Base-by-base conservation (phyloP, 2,113 vertebrate genomes). In the Phalacrocorax carbo region DNA sequence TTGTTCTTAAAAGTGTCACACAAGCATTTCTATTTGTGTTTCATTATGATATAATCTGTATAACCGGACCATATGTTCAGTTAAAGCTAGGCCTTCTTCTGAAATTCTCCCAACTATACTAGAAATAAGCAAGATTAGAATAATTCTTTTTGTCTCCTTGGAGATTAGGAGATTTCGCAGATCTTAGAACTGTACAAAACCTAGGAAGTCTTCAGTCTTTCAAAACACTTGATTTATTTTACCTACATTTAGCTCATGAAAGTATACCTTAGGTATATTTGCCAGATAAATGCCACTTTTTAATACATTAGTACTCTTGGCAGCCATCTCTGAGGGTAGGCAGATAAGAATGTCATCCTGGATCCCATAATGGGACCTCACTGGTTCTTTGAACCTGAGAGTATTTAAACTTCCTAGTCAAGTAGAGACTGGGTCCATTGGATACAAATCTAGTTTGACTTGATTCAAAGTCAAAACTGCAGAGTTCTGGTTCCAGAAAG, bases 1-100 rank as follows among this genome's bases (percentile, higher is more conserved):
- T 94, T 97, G 69, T 89, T 95, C 94, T 96, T 94, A 70, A 94
- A 96, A 97, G 84, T 94, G 93, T 96, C 93, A 80, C 77, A 89
- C 83, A 94, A 93, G 97, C 88, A 91, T 94, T 96, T 95, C 91
- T 95, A 90, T 96, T 97, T 93, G 66, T 76, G 84, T 70, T 96
- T 92, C 91, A 82, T 93, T 94, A 82, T 4, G 49, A n/a, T 76
- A 70, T 92, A 76, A 93, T 94, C 65, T 89, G 55, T 71, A 30
- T 92, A 75, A 82, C 80, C 86, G 77, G 84, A 91, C 94, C 93
- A 94, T 94, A 91, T 94, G 93, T 91, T 95, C 94, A 82, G 46
- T 77, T 92, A 78, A 73, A 96, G 21, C 75, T 38, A 88, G 64
- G 16, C 25, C 48, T 85, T 83, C 38, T 83, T 93, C 66, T 1